Evolutionary conservation across 2,888 invertebrate species (phyloP).

Genomic region (Busseola fusca): DNA sequence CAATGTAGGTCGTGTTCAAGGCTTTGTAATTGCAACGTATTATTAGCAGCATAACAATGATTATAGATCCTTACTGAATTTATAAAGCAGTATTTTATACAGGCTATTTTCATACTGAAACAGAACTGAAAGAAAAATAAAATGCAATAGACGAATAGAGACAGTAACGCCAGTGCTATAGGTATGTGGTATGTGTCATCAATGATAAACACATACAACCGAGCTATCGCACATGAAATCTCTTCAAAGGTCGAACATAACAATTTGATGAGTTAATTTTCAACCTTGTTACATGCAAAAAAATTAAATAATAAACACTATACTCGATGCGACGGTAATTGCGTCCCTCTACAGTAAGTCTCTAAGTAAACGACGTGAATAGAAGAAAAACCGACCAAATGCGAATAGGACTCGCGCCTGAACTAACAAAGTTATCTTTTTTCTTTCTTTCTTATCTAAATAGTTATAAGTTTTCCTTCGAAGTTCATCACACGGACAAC

Average conservation of each 20-base stretch:
- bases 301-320: constrained; percentile 34
- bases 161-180: background rate
- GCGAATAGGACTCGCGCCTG: too few relatives aligned
- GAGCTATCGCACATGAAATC: constrained; percentile 53
- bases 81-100: background rate
- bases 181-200: constrained; percentile 13
- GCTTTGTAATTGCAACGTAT: constrained; percentile 52
- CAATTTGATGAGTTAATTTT: constrained; percentile 43
- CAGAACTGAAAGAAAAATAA: background rate
- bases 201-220: constrained; percentile 40
- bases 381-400: background rate
- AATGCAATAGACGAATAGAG: background rate
- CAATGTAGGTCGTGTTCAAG: constrained; percentile 62
- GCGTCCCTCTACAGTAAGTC: constrained; percentile 1
- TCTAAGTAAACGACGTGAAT: constrained; percentile 4
- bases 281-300: constrained; percentile 53
- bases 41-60: constrained; percentile 29
- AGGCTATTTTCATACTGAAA: background rate
- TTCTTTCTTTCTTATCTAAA: too few relatives aligned
- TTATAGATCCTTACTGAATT: constrained; percentile 27
- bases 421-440: too few relatives aligned
- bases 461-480: too few relatives aligned
- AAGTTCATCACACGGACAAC: too few relatives aligned
- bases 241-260: constrained; percentile 46
- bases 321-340: constrained; percentile 15